Base-by-base conservation (phyloP, 2,797 vertebrate genomes). In the Enteromius afrohamiltoni region DNA sequence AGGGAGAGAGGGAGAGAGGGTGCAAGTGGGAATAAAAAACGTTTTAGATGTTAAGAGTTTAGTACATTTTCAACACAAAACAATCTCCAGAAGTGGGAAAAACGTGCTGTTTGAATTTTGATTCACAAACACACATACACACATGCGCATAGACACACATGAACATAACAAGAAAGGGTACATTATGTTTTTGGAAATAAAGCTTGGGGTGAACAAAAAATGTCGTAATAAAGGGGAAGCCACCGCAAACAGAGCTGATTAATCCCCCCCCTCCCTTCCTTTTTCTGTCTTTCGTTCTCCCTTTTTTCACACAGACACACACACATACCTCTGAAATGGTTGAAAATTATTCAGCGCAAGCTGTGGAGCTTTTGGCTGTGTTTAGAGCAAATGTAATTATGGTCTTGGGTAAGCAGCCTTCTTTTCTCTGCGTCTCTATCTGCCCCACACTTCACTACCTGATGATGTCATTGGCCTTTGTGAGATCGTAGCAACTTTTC, bases 351-450 rank as follows among this genome's bases (percentile, higher is more conserved):
- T 93, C 93, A 91, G 88, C 88, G 90, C 91, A 92, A 95, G 96
- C 93, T 94, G 94, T 95, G 93, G 95, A 95, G 95, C 93, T 95
- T 95, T 96, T 95, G 93, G 94, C 93, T 95, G 95, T 96, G 96
- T 97, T 96, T 96, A 96, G 94, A 91, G 92, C 94, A 97, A 96
- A 96, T 96, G 96, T 97, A 96, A 97, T 97, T 96, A 97, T 94
- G 94, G 94, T 89, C 95, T 96, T 96, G 93, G 93, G 95, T 95
- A 94, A 96, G 96, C 95, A 92, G 91, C 92, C 84, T 94, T 92
- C 93, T 96, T 95, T 94, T 94, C 94, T 93, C 94, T 95, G 94
- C 19, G 31, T 60, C 80, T 83, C 80, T 83, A 64, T 71, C 77
- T 80, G 71, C 68, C 77, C 76, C 77, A 82, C 91, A 79, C 95